Base-by-base conservation (phyloP, 2,113 vertebrate genomes). In the Lipophrys pholis region DNA sequence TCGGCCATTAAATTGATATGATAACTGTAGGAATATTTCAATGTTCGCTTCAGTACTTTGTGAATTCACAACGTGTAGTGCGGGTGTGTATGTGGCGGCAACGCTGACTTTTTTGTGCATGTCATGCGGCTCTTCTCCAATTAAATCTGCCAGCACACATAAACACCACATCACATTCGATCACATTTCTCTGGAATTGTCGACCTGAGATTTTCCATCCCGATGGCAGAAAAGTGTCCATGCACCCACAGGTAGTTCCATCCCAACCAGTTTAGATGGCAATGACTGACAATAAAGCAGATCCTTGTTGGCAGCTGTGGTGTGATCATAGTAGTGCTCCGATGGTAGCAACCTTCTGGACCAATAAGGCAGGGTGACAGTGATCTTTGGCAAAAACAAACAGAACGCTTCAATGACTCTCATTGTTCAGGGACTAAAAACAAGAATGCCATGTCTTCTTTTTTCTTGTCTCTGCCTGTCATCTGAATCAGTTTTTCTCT, bases 351-450 rank as follows among this genome's bases (percentile, higher is more conserved):
- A 45, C 69, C 66, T 58, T 85, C 82, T 66, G 51, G 63, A 83
- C 69, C 76, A 83, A 81, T 81, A 76, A 84, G 35, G 76, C 64
- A 36, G 6, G 9, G 57, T 60, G 66, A 73, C 66, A 62, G 66
- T 81, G 85, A 90, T 88, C 70, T 78, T 70, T 72, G 73, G 21
- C 66, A 73, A 72, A 69, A 82, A 69, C 63, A 85, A 83, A 67
- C 73, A 67, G 45, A 76, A 35, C 12, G n/a, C 8, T 75, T 86
- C 84, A 82, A 84, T 82, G 70, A 86, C 68, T 72, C 64, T 79
- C 15, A 69, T 55, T 62, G 58, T 73, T 72, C 43, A 40, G 42
- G 21, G 68, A 62, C 60, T 69, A 42, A 61, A 82, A 74, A 36
- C 53, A 73, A 48, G 57, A 30, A 69, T 9, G 46, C 41, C 11